Conservation (phyloP, 2,797 vertebrate genomes). For the Lacerta agilis region DNA sequence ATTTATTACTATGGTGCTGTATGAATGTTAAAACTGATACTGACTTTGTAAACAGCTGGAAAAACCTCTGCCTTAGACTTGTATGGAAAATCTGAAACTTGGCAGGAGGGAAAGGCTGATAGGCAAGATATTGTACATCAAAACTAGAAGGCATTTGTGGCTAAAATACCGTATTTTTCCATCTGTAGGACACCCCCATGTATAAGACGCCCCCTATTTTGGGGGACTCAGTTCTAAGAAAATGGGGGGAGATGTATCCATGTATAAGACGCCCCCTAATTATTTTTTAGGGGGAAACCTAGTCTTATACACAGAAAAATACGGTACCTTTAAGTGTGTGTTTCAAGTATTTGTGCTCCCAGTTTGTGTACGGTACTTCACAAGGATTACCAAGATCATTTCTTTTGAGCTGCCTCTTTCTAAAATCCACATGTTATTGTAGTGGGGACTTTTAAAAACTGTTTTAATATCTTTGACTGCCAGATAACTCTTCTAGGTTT, state of each 20-base stretch:
- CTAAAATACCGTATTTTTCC: not conserved
- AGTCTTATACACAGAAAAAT: no score
- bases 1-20: constrained; percentile 57
- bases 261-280: no score
- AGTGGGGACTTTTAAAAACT: no score
- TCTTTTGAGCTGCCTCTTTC: not conserved
- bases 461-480: not conserved
- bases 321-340: not conserved
- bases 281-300: no score
- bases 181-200: no score
- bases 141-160: not conserved
- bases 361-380: not conserved
- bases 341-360: not conserved
- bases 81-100: not conserved
- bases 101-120: not conserved
- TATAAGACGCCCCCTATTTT: no score
- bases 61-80: constrained; percentile 22
- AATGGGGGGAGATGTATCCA: no score
- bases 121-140: not conserved
- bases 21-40: constrained; percentile 14
- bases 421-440: not conserved
- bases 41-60: constrained; percentile 38
- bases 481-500: not conserved
- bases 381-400: not conserved
- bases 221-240: no score